Evolutionary conservation across 2,888 invertebrate genomes (phyloP).

Genomic region (Lithophane semibrunnea): DNA sequence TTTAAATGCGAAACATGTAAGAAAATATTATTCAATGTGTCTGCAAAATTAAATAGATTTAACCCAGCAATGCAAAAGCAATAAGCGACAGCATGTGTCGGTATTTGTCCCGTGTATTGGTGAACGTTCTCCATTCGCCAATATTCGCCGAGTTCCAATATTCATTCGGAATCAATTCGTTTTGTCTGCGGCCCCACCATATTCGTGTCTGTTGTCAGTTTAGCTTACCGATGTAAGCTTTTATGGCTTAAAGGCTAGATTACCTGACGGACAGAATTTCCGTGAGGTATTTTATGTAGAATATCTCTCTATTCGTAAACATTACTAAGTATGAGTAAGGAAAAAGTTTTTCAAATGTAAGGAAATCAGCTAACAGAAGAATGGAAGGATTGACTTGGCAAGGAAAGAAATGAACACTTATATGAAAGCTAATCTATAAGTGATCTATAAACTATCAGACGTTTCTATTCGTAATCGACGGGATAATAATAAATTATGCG

Average conservation of each 20-base stretch:
- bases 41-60: background rate
- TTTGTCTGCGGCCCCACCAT: slow-evolving; percentile 41
- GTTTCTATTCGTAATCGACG: too few relatives aligned
- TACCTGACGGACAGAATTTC: background rate
- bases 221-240: slow-evolving; percentile 33
- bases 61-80: slow-evolving; percentile 14
- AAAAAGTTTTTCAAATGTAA: background rate
- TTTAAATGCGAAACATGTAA: too few relatives aligned
- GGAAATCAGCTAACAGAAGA: background rate
- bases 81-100: slow-evolving; percentile 18
- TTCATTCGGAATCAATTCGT: slow-evolving; percentile 51
- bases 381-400: background rate
- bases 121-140: slow-evolving; percentile 28
- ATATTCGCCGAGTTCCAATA: slow-evolving; percentile 40
- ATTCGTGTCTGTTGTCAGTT: slow-evolving; percentile 43
- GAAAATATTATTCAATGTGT: background rate
- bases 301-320: background rate
- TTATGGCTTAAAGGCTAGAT: slow-evolving; percentile 18
- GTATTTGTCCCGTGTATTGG: slow-evolving; percentile 12
- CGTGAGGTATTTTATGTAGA: background rate
- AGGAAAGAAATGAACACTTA: background rate
- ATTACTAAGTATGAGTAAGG: background rate
- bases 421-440: background rate
- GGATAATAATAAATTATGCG: too few relatives aligned
- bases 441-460: too few relatives aligned